Evolutionary conservation across 2,797 vertebrate species (phyloP).

Genomic region (Picus viridis): DNA sequence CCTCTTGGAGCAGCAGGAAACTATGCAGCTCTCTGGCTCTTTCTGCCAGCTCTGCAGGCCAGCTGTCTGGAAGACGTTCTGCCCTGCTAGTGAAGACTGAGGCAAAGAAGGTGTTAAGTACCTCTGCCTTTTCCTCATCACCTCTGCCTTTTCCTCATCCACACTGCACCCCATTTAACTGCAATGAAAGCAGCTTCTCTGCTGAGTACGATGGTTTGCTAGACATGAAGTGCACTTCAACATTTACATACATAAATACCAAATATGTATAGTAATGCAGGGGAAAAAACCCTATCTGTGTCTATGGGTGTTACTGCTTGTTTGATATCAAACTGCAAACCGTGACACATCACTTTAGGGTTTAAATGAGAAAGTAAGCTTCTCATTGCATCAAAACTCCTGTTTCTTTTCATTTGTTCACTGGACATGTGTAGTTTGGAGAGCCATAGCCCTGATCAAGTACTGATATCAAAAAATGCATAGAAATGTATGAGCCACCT

Average conservation of each 20-base stretch:
- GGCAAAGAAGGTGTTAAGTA: too few relatives aligned
- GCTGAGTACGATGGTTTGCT: neutral
- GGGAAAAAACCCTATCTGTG: slow-evolving; percentile 31
- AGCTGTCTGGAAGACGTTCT: too few relatives aligned
- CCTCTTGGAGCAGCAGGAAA: too few relatives aligned
- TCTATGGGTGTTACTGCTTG: neutral
- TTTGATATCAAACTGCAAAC: neutral
- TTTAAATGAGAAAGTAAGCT: neutral
- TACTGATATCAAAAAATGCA: neutral
- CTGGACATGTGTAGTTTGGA: neutral
- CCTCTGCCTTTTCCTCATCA: too few relatives aligned
- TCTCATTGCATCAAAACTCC: neutral
- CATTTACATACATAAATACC: slow-evolving; percentile 16
- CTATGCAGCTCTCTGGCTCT: too few relatives aligned
- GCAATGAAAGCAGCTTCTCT: slow-evolving; percentile 35
- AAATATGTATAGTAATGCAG: neutral
- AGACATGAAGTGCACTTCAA: neutral
- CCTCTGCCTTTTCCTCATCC: too few relatives aligned
- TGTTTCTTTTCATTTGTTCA: neutral
- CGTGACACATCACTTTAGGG: neutral
- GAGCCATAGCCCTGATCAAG: neutral
- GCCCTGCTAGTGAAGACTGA: too few relatives aligned
- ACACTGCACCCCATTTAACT: slow-evolving; percentile 26
- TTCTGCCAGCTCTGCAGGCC: too few relatives aligned
- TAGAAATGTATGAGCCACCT: neutral